phyloP scores from a whole-genome alignment of 2,888 invertebrate genomes.

The Athalia cordata region DNA sequence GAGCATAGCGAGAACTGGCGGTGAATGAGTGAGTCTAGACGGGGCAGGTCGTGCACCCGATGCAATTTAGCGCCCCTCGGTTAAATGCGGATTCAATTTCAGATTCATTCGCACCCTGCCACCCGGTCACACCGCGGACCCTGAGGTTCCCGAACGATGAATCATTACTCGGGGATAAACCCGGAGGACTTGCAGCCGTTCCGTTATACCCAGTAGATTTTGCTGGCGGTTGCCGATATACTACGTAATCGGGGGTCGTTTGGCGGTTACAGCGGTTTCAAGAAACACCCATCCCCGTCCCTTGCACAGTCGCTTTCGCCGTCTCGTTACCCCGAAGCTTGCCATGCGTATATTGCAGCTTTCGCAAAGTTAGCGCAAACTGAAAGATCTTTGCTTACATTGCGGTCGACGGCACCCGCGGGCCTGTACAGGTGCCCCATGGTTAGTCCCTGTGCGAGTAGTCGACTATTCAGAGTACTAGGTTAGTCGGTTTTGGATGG shows the following conservation, averaged over 20 bases:
- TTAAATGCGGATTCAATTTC: conserved; percentile 42
- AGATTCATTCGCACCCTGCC: conserved; percentile 42
- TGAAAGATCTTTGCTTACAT: conserved; percentile 40
- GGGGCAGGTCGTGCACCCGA: conserved; percentile 63
- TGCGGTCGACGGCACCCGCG: conserved; percentile 24
- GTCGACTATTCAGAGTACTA: conserved; percentile 12
- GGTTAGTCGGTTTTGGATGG: not conserved
- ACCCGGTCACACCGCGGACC: not conserved
- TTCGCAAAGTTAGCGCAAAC: conserved; percentile 19
- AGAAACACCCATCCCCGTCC: not conserved
- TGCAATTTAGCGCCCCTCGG: conserved; percentile 57
- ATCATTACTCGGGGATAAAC: conserved; percentile 44
- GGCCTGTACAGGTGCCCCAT: conserved; percentile 6
- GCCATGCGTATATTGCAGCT: not conserved
- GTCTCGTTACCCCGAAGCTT: no score
- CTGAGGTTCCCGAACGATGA: conserved; percentile 36
- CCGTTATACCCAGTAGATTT: no score
- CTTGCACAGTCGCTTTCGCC: no score
- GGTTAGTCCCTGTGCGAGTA: no score
- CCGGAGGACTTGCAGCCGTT: not conserved
- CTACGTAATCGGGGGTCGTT: conserved; percentile 8
- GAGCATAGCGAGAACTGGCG: conserved; percentile 29
- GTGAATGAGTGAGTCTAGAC: conserved; percentile 67
- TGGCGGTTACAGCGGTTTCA: conserved; percentile 31
- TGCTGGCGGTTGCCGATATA: no score